Conservation (phyloP, 2,888 invertebrate species). For the Drosophila austrosaltans region DNA sequence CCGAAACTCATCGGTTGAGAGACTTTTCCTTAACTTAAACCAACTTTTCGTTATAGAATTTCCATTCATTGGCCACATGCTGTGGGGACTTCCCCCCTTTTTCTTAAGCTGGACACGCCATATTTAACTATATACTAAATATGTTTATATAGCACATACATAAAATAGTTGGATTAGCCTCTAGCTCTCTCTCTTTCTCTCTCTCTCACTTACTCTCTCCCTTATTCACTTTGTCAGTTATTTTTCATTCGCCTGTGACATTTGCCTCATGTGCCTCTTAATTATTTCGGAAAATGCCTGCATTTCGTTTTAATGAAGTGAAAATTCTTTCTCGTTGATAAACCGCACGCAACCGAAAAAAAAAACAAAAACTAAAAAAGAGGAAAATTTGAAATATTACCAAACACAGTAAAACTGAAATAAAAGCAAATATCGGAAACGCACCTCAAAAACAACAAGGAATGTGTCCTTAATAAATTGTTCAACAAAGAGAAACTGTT, state of each 20-base stretch:
- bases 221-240: constrained; percentile 63
- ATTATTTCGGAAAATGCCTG: constrained; percentile 79
- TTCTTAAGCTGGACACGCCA: constrained; percentile 5
- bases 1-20: constrained; percentile 13
- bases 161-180: constrained; percentile 46
- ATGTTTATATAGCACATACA: constrained; percentile 21
- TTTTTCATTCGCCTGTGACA: constrained; percentile 76
- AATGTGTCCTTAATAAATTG: background rate
- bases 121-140: constrained; percentile 9
- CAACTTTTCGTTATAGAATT: constrained; percentile 15
- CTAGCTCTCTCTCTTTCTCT: background rate
- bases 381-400: constrained; percentile 21
- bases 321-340: constrained; percentile 80
- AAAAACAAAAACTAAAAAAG: constrained; percentile 27
- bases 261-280: constrained; percentile 76
- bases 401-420: background rate
- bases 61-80: constrained; percentile 18
- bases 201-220: constrained; percentile 13
- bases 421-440: constrained; percentile 14
- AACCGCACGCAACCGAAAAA: constrained; percentile 75
- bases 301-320: constrained; percentile 82
- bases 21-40: constrained; percentile 5
- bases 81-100: constrained; percentile 35
- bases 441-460: constrained; percentile 9
- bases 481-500: background rate